These are phyloP conservation scores for Leucoma salicis DNA, from an alignment of 2,888 invertebrate species.

Conservation along the genomic window DNA sequence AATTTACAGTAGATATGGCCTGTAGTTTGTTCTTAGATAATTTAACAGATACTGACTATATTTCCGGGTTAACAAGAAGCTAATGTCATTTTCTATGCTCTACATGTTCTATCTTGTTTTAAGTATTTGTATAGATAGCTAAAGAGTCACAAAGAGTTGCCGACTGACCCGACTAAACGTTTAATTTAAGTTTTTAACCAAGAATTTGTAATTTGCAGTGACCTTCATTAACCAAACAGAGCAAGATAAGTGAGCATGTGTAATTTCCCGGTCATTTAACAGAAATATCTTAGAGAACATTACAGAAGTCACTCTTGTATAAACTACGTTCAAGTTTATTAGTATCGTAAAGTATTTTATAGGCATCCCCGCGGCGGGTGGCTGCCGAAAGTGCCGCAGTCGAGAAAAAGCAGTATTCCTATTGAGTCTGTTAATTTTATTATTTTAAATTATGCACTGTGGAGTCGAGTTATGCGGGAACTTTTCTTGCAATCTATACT, in stretches of 20 bases:
- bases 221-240: conserved; percentile 29
- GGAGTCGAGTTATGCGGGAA: no score
- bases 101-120: no score
- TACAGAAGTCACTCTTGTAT: conserved; percentile 30
- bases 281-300: conserved; percentile 37
- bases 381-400: conserved; percentile 10
- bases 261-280: conserved; percentile 52
- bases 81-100: no score
- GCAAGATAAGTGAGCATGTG: conserved; percentile 34
- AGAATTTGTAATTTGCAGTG: conserved; percentile 22
- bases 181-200: conserved; percentile 21
- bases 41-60: no score
- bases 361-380: conserved; percentile 22
- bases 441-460: not conserved
- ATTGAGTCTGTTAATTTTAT: conserved; percentile 1
- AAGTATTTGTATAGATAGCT: no score
- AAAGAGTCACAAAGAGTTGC: no score
- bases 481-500: no score
- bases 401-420: conserved; percentile 11
- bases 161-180: no score
- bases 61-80: no score
- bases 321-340: conserved; percentile 43
- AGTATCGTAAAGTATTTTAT: conserved; percentile 53
- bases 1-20: no score
- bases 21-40: no score